phyloP scores from a whole-genome alignment of 2,797 vertebrate species.

The Loriculus beryllinus region DNA sequence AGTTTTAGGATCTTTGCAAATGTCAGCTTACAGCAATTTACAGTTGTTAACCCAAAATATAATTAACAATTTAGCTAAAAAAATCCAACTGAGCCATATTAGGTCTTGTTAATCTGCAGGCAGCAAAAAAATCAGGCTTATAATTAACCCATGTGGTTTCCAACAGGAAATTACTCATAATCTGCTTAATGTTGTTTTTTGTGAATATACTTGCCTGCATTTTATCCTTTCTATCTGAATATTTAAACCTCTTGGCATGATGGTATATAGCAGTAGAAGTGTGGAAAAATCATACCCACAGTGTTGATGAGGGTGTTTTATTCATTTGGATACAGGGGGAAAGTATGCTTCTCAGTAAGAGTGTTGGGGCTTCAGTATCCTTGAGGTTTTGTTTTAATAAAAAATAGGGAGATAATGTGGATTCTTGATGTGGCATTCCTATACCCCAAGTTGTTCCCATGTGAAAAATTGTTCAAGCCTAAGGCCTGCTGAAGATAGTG shows the following conservation, averaged over 20 bases:
- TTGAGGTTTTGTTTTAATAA: not conserved
- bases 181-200: not conserved
- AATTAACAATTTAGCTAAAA: conserved; percentile 6
- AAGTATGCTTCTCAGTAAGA: not conserved
- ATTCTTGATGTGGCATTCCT: not conserved
- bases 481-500: not conserved
- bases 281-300: not conserved
- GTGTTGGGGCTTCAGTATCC: not conserved
- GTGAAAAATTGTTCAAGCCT: not conserved
- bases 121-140: not conserved
- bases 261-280: not conserved
- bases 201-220: not conserved
- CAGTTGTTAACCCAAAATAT: not conserved
- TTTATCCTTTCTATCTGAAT: not conserved
- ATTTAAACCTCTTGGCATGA: not conserved
- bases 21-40: not conserved
- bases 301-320: not conserved
- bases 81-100: not conserved
- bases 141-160: conserved; percentile 14
- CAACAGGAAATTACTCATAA: conserved; percentile 40
- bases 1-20: not conserved
- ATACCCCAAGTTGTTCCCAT: not conserved
- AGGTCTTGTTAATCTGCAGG: not conserved
- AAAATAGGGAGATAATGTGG: not conserved
- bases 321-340: not conserved